Percentiles rank a stretch among this genome's conserved stretches.
Evolutionary conservation across 2,113 vertebrate species (phyloP).

Genomic region (Chrysemys picta): DNA sequence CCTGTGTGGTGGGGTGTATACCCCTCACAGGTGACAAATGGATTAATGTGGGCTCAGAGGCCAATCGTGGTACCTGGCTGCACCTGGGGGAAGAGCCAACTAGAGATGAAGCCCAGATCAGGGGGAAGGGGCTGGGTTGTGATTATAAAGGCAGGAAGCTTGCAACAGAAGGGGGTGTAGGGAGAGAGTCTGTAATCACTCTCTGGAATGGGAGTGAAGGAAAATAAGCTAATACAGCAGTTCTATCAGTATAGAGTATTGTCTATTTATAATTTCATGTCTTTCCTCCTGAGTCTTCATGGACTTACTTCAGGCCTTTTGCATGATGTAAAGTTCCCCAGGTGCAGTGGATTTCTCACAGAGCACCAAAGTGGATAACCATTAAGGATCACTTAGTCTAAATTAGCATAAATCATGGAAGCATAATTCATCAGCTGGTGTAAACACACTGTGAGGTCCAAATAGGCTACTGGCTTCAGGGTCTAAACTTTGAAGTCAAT

Average conservation of each 20-base stretch:
- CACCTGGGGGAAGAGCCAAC: not conserved
- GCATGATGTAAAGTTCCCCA: not conserved
- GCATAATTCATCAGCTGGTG: not conserved
- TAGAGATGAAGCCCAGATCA: not conserved
- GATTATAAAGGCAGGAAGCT: not conserved
- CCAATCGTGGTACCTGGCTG: not conserved
- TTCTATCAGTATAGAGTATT: not conserved
- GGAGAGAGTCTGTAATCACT: not conserved
- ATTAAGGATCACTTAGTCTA: not conserved
- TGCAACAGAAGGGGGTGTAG: not conserved
- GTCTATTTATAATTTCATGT: not conserved
- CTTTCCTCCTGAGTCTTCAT: not conserved
- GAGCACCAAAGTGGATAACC: not conserved
- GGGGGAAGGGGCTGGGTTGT: not conserved
- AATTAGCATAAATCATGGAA: not conserved
- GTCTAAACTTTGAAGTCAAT: not conserved
- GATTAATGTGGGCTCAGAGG: not conserved
- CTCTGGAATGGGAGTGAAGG: not conserved
- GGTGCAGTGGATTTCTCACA: not conserved
- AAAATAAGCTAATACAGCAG: not conserved
- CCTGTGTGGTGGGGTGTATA: too few species aligned
- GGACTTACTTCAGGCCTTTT: not conserved
- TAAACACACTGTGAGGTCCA: accelerated
- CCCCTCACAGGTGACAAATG: too few species aligned
- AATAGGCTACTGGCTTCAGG: not conserved